These are phyloP conservation scores for Schrankia costaestrigalis DNA, from an alignment of 2,888 invertebrate genomes.

Conservation along the genomic window DNA sequence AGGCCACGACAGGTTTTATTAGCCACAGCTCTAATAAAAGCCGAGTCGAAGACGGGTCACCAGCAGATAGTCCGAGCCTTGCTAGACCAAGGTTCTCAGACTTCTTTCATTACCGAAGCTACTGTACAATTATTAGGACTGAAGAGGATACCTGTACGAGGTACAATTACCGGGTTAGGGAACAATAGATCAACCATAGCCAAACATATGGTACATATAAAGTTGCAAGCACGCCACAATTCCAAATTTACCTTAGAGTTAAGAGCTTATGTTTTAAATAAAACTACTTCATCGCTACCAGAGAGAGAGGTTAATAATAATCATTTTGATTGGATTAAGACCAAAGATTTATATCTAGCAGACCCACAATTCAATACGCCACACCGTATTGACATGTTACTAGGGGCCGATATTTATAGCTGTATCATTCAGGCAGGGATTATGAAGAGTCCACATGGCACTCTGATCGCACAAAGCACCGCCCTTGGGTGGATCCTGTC, in stretches of 20 bases:
- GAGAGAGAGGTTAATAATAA: neutral
- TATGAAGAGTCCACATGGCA: constrained; percentile 7
- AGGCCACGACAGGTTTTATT: constrained; percentile 20
- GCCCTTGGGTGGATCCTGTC: constrained; percentile 24
- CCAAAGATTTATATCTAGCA: neutral
- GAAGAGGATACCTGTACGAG: constrained; percentile 14
- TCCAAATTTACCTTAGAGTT: constrained; percentile 6
- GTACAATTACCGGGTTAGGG: constrained; percentile 19
- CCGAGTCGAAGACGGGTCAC: constrained; percentile 13
- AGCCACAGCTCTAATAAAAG: constrained; percentile 12
- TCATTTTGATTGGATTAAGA: neutral
- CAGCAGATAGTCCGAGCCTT: constrained; percentile 8
- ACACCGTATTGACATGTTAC: constrained; percentile 1
- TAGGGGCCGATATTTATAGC: constrained; percentile 7
- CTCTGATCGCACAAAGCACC: constrained; percentile 17
- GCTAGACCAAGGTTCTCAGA: constrained; percentile 29
- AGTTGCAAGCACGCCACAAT: constrained; percentile 14
- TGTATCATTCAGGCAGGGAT: constrained; percentile 6
- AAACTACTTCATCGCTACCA: constrained; percentile 9
- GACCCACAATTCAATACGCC: constrained; percentile 2
- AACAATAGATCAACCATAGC: constrained; percentile 3
- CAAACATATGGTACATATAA: constrained; percentile 15
- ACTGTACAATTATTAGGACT: constrained; percentile 23
- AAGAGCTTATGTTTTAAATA: constrained; percentile 19
- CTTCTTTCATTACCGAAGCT: constrained; percentile 30